Evolutionary conservation across 2,797 vertebrate species (phyloP).

Genomic region (Macropodus opercularis): DNA sequence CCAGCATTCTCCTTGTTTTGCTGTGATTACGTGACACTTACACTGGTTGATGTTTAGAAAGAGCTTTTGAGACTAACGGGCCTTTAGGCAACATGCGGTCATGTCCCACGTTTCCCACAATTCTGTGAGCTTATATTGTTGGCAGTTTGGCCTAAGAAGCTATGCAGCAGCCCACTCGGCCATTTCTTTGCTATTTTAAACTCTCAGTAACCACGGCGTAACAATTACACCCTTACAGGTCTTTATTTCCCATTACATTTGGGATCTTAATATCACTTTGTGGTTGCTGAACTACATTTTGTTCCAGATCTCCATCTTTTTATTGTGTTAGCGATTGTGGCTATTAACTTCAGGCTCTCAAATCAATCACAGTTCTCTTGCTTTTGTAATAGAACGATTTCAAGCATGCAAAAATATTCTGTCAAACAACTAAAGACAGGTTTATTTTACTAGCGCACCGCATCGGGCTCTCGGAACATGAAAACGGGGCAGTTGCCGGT

Average conservation of each 20-base stretch:
- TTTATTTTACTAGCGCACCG: conserved; percentile 53
- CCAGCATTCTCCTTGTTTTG: neutral
- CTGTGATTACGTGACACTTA: conserved; percentile 11
- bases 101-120: conserved; percentile 41
- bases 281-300: conserved; percentile 14
- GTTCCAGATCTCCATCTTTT: conserved; percentile 1
- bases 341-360: conserved; percentile 4
- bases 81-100: conserved; percentile 46
- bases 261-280: conserved; percentile 23
- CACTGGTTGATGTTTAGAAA: conserved; percentile 25
- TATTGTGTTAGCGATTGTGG: conserved; percentile 2
- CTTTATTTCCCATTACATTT: conserved; percentile 37
- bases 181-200: conserved; percentile 46
- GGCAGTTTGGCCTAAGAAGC: conserved; percentile 15
- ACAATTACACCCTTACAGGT: conserved; percentile 31
- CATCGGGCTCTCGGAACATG: conserved; percentile 24
- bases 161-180: conserved; percentile 16
- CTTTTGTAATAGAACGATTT: conserved; percentile 4
- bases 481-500: conserved; percentile 23
- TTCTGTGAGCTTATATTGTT: conserved; percentile 6
- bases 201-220: conserved; percentile 36
- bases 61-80: conserved; percentile 12
- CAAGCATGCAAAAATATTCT: conserved; percentile 26
- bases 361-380: conserved; percentile 3
- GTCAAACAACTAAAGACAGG: conserved; percentile 34